A percentile compares a stretch with the other conserved stretches of the same genome.
These are phyloP conservation scores for Bombus waltoni DNA, from an alignment of 1,140 invertebrate species.

Conservation along the genomic window DNA sequence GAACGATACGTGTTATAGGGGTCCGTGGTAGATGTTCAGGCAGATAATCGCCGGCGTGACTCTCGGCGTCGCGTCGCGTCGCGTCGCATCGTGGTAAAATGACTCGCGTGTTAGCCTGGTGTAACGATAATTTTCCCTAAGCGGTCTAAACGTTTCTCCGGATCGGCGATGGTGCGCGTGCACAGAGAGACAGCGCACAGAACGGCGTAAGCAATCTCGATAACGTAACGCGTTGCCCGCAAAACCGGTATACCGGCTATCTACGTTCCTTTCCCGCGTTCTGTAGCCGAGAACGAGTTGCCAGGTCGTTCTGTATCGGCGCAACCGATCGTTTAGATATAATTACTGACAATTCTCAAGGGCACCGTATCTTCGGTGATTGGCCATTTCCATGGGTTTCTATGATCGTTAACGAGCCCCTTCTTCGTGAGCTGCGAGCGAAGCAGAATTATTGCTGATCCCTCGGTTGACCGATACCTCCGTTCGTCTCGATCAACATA, in stretches of 20 bases:
- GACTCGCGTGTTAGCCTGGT: conserved; percentile 46
- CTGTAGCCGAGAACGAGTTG: conserved; percentile 29
- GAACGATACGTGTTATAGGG: conserved; percentile 28
- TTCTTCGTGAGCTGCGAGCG: conserved; percentile 1
- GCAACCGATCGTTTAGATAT: conserved; percentile 69
- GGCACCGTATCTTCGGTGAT: conserved; percentile 62
- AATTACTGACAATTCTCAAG: conserved; percentile 70
- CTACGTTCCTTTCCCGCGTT: conserved; percentile 39
- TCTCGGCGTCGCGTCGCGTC: neutral
- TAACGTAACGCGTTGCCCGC: conserved; percentile 54
- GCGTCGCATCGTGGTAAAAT: neutral
- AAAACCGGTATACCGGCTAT: conserved; percentile 52
- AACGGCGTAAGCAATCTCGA: conserved; percentile 53
- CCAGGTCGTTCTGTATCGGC: conserved; percentile 48
- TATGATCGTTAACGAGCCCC: conserved; percentile 62
- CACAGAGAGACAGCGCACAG: neutral
- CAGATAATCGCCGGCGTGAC: conserved; percentile 51
- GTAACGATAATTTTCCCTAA: conserved; percentile 60
- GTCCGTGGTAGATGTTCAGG: conserved; percentile 24
- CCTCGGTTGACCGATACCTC: conserved; percentile 2
- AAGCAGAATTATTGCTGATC: conserved; percentile 40
- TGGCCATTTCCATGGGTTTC: conserved; percentile 67
- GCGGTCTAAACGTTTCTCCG: conserved; percentile 44
- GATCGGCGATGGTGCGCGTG: neutral
- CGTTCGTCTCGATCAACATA: neutral